phyloP scores from a whole-genome alignment of 1,140 invertebrate species.

The Adoxophyes honmai region DNA sequence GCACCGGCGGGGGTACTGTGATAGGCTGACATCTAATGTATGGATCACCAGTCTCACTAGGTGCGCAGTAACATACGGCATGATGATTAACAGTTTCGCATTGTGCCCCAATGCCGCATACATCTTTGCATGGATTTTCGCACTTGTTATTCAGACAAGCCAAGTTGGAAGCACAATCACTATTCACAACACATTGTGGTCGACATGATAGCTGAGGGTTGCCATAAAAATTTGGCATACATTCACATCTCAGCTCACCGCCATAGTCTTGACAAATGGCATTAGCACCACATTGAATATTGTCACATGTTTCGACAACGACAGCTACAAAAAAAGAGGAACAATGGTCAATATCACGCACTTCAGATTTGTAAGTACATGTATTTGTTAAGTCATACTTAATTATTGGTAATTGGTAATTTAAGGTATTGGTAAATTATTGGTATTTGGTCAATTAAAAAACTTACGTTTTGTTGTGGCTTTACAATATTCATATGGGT shows the following conservation, averaged over 20 bases:
- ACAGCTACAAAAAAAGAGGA: conserved; percentile 62
- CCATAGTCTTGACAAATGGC: conserved; percentile 82
- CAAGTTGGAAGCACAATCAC: conserved; percentile 82
- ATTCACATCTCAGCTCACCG: conserved; percentile 80
- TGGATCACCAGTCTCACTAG: conserved; percentile 86
- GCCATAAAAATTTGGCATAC: conserved; percentile 82
- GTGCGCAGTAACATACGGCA: conserved; percentile 87
- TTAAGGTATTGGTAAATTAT: conserved; percentile 13
- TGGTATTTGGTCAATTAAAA: too few relatives aligned
- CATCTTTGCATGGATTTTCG: conserved; percentile 85
- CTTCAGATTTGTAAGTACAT: too few relatives aligned
- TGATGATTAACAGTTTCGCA: conserved; percentile 88
- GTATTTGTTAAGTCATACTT: too few relatives aligned
- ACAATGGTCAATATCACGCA: conserved; percentile 16
- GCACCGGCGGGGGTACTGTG: conserved; percentile 56
- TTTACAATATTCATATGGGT: conserved; percentile 88
- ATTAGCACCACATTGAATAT: conserved; percentile 85
- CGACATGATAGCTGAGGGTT: conserved; percentile 86
- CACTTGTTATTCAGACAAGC: conserved; percentile 90
- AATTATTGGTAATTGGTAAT: too few relatives aligned
- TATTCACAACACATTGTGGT: conserved; percentile 88
- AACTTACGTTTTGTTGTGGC: conserved; percentile 65
- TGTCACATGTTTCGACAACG: conserved; percentile 81
- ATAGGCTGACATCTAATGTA: conserved; percentile 84
- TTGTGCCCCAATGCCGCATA: conserved; percentile 86